phyloP scores from a whole-genome alignment of 2,113 vertebrate species.

The Callopanchax toddi region DNA sequence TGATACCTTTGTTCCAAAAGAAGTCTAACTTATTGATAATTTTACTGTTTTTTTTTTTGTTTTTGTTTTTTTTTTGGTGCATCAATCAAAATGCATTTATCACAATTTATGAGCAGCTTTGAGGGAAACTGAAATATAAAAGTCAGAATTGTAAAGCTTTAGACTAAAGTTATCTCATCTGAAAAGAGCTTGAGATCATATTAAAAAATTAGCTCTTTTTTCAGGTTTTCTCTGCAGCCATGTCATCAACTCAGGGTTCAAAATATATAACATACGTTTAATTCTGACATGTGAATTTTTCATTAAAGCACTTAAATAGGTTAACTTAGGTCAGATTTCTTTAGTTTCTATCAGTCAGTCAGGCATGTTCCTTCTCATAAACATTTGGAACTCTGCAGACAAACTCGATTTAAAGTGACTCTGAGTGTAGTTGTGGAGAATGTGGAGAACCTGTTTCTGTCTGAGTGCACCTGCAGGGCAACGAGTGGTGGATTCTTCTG shows the following conservation, averaged over 20 bases:
- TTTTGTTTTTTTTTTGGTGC: conserved; percentile 4
- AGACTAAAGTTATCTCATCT: too few species aligned
- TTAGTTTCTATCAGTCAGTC: not conserved
- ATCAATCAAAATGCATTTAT: conserved; percentile 20
- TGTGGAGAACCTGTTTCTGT: conserved; percentile 9
- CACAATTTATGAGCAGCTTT: conserved; percentile 33
- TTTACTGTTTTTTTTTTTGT: not conserved
- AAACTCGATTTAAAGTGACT: conserved; percentile 12
- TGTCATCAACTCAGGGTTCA: not conserved
- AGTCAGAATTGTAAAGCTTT: conserved; percentile 11
- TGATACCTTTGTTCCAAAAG: conserved; percentile 4
- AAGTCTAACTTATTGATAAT: conserved; percentile 26
- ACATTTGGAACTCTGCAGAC: not conserved
- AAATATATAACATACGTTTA: not conserved
- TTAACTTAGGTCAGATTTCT: not conserved
- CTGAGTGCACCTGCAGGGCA: not conserved
- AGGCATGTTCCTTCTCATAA: not conserved
- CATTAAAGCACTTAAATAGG: not conserved
- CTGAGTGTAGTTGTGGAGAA: not conserved
- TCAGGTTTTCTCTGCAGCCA: not conserved
- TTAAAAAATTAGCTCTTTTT: too few species aligned
- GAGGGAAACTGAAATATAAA: conserved; percentile 25
- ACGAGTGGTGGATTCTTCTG: not conserved
- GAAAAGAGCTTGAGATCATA: too few species aligned
- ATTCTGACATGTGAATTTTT: not conserved